Base-by-base conservation (phyloP, 2,113 vertebrate species). In the Nymphicus hollandicus region DNA sequence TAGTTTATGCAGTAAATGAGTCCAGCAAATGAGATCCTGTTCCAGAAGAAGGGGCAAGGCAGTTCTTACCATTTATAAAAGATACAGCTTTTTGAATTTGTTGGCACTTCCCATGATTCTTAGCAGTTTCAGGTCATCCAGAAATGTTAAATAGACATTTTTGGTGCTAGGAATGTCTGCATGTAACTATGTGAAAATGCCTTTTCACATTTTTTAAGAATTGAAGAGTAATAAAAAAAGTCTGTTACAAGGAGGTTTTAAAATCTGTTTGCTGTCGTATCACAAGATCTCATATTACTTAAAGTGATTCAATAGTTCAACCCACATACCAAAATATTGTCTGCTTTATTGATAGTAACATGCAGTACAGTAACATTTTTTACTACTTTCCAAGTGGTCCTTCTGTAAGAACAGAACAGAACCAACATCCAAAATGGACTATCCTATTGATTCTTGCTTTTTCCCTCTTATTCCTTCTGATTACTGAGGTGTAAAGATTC, bases 271-370 rank as follows among this genome's bases (percentile, higher is more conserved):
- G 7, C 6, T 80, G 69, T 31, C 17, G 5, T 14, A 37, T 16
- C 13, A 7, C 52, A 44, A 72, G 0, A 3, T 10, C 10, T 6
- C 16, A 0, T 31, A 74, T 47, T 10, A 15, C 19, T 19, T 43
- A 11, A 82, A 39, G 41, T 49, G 66, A 69, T 7, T 81, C 27
- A 46, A 22, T 46, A 31, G 29, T 47, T 94, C 56, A 91, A 37
- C 28, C 43, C 18, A 43, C 4, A 8, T 17, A 17, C 13, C 17
- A 35, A 56, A 91, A 74, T 8, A 25, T 1, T 4, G 6, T 19
- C 31, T 73, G 3, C 4, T 46, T 93, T 37, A 35, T 8, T 31
- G 22, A n/a, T 17, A 35, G 41, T 24, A 31, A 28, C 35, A 46
- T 3, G 43, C 13, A 82, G 6, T 25, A 20, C 19, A 35, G 49